A percentile compares a stretch with the other conserved stretches of the same genome.
phyloP scores from a whole-genome alignment of 2,797 vertebrate genomes.

The Geotrypetes seraphini region DNA sequence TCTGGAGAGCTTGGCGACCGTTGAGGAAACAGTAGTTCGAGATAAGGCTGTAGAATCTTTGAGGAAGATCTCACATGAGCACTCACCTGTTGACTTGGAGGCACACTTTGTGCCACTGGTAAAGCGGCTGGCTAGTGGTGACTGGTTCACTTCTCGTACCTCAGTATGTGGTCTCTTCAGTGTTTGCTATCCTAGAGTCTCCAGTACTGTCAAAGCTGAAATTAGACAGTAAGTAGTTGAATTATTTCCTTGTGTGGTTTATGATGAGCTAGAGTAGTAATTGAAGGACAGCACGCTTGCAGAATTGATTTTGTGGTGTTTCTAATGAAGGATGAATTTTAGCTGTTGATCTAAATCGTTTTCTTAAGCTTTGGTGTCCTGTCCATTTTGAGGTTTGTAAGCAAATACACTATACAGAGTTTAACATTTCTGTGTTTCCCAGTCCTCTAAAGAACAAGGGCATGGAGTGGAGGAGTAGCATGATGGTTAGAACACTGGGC shows the following conservation, averaged over 20 bases:
- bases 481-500: too few species aligned
- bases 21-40: constrained; percentile 74
- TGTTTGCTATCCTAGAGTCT: constrained; percentile 74
- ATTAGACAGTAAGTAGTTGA: constrained; percentile 76
- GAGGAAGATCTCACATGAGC: constrained; percentile 75
- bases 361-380: too few species aligned
- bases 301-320: too few species aligned
- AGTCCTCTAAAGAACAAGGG: too few species aligned
- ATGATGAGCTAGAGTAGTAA: neutral
- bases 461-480: too few species aligned
- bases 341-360: too few species aligned
- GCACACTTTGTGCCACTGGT: constrained; percentile 78
- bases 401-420: too few species aligned
- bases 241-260: neutral
- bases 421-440: too few species aligned
- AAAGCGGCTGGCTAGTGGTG: constrained; percentile 71
- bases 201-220: constrained; percentile 72
- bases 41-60: constrained; percentile 78
- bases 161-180: constrained; percentile 78
- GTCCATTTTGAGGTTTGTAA: too few species aligned
- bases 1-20: constrained; percentile 72
- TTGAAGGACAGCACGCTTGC: too few species aligned
- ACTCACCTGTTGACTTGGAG: constrained; percentile 74
- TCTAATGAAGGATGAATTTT: too few species aligned
- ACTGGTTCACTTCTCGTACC: constrained; percentile 81